Evolutionary conservation across 2,888 invertebrate species (phyloP).

Genomic region (Nasonia oneida): DNA sequence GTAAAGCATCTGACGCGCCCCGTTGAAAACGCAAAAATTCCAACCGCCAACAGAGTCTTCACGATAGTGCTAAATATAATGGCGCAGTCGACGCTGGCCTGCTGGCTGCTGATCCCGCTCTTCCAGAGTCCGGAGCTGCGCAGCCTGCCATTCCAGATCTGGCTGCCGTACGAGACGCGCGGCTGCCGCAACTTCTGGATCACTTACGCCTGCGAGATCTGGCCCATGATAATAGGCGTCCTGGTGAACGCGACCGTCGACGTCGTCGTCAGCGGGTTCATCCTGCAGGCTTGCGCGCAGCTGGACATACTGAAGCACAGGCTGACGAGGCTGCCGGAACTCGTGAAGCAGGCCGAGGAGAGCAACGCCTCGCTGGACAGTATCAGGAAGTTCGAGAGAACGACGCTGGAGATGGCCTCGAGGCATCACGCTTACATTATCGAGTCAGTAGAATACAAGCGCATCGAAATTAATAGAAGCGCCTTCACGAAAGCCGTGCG

Average conservation of each 20-base stretch:
- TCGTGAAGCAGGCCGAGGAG: background rate
- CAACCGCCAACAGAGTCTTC: background rate
- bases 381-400: background rate
- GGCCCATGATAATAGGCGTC: background rate
- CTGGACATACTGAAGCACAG: constrained; percentile 3
- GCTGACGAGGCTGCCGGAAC: background rate
- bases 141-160: background rate
- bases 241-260: constrained; percentile 13
- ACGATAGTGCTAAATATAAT: background rate
- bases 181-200: background rate
- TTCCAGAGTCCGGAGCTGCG: background rate
- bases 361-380: background rate
- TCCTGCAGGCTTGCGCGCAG: constrained; percentile 12
- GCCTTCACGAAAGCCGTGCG: too few species aligned
- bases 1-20: too few species aligned
- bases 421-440: constrained; percentile 25
- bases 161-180: background rate
- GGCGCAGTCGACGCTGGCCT: background rate
- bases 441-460: background rate
- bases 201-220: background rate
- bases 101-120: background rate
- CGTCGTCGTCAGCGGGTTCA: constrained; percentile 14
- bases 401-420: background rate
- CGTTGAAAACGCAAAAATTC: too few species aligned
- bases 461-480: too few species aligned